phyloP scores from a whole-genome alignment of 2,113 vertebrate species.

The Aegotheles bennettii region DNA sequence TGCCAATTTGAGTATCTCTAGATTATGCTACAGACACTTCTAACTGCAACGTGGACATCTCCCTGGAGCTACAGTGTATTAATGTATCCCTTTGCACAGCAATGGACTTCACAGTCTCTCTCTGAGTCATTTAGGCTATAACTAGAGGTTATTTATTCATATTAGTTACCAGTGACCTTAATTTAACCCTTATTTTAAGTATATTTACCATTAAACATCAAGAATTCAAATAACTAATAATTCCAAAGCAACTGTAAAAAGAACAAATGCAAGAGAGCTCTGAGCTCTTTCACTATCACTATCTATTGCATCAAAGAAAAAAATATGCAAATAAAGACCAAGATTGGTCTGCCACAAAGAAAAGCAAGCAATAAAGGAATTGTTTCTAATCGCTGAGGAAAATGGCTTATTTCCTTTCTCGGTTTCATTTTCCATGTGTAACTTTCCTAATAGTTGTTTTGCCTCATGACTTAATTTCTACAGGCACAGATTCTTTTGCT shows the following conservation, averaged over 20 bases:
- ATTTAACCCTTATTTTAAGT: slow-evolving; percentile 3
- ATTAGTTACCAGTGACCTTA: not conserved
- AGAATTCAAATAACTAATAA: not conserved
- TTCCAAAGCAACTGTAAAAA: not conserved
- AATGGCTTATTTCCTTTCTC: not conserved
- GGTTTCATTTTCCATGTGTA: not conserved
- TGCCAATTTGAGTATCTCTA: not conserved
- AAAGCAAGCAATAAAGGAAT: not conserved
- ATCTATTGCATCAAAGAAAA: not conserved
- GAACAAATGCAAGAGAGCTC: not conserved
- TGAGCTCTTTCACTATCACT: not conserved
- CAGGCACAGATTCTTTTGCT: not conserved
- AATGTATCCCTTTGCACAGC: not conserved
- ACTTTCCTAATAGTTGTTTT: not conserved
- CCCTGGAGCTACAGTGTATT: not conserved
- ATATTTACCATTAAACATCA: slow-evolving; percentile 3
- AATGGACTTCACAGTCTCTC: not conserved
- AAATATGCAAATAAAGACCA: not conserved
- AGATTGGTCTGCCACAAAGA: not conserved
- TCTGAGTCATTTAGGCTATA: not conserved
- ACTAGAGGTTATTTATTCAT: not conserved
- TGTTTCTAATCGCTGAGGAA: not conserved
- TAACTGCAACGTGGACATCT: not conserved
- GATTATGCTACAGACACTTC: not conserved
- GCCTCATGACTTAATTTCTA: not conserved